A percentile compares a stretch with the other conserved stretches of the same genome.
Conservation (phyloP, 2,113 vertebrate species). For the Sapayoa aenigma region DNA sequence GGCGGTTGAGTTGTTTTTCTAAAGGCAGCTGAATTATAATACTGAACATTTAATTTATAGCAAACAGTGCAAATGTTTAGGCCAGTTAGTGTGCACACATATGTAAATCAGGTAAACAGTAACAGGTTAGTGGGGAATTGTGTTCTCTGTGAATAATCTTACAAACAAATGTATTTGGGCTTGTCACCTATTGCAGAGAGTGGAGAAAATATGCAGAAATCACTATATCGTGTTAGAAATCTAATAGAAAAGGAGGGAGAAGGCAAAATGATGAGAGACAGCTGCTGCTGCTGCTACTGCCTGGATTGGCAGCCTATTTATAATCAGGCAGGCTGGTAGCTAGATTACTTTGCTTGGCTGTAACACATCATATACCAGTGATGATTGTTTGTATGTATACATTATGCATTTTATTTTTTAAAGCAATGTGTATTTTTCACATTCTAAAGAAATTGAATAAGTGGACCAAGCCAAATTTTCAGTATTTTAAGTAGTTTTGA, state of each 20-base stretch:
- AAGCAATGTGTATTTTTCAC: background rate
- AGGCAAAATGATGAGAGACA: slow-evolving; percentile 60
- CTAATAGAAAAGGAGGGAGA: slow-evolving; percentile 52
- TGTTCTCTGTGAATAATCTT: slow-evolving; percentile 48
- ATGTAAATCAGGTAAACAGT: slow-evolving; percentile 54
- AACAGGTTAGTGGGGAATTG: slow-evolving; percentile 47
- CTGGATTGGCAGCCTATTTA: slow-evolving; percentile 73
- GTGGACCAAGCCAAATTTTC: background rate
- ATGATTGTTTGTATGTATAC: background rate
- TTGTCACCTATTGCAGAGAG: slow-evolving; percentile 19
- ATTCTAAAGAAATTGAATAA: background rate
- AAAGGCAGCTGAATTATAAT: slow-evolving; percentile 62
- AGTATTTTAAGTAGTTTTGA: background rate
- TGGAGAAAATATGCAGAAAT: slow-evolving; percentile 59
- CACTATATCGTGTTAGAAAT: slow-evolving; percentile 53
- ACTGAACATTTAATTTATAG: slow-evolving; percentile 53
- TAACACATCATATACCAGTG: slow-evolving; percentile 32
- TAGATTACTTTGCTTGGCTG: slow-evolving; percentile 42
- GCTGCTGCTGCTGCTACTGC: slow-evolving; percentile 49
- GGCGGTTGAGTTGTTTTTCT: slow-evolving; percentile 48
- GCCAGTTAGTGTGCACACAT: slow-evolving; percentile 40
- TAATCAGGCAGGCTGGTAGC: slow-evolving; percentile 59
- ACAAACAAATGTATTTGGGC: slow-evolving; percentile 52
- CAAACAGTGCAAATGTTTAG: slow-evolving; percentile 18
- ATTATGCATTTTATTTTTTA: slow-evolving; percentile 45